Conservation (phyloP, 2,888 invertebrate species). For the Resseliella maxima region DNA sequence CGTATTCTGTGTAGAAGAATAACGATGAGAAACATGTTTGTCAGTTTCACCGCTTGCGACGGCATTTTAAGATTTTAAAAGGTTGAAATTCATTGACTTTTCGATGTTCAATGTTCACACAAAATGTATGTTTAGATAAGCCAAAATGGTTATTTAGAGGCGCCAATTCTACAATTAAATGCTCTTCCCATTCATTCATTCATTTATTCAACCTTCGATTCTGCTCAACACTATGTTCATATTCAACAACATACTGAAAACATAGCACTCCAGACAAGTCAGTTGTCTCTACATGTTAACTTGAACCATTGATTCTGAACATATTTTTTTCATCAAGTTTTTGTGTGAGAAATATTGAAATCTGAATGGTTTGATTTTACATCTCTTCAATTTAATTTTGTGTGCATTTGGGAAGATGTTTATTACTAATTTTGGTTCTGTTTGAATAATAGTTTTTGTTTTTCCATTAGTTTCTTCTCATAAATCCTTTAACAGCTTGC, state of each 20-base stretch:
- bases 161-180: slow-evolving; percentile 55
- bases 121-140: slow-evolving; percentile 40
- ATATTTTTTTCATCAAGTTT: neutral
- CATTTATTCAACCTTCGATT: neutral
- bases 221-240: neutral
- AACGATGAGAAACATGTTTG: slow-evolving; percentile 47
- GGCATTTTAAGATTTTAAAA: neutral
- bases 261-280: neutral
- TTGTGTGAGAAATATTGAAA: slow-evolving; percentile 14
- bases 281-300: neutral
- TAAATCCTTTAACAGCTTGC: slow-evolving; percentile 38
- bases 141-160: slow-evolving; percentile 53
- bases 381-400: neutral
- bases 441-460: slow-evolving; percentile 22
- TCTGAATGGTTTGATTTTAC: neutral
- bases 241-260: neutral
- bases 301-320: neutral
- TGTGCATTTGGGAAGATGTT: slow-evolving; percentile 18
- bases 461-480: slow-evolving; percentile 5
- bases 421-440: slow-evolving; percentile 15
- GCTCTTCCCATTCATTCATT: neutral
- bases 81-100: slow-evolving; percentile 52
- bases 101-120: slow-evolving; percentile 4
- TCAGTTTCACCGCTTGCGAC: neutral
- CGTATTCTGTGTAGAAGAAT: neutral